phyloP scores from a whole-genome alignment of 2,113 vertebrate genomes.

The Cairina moschata region DNA sequence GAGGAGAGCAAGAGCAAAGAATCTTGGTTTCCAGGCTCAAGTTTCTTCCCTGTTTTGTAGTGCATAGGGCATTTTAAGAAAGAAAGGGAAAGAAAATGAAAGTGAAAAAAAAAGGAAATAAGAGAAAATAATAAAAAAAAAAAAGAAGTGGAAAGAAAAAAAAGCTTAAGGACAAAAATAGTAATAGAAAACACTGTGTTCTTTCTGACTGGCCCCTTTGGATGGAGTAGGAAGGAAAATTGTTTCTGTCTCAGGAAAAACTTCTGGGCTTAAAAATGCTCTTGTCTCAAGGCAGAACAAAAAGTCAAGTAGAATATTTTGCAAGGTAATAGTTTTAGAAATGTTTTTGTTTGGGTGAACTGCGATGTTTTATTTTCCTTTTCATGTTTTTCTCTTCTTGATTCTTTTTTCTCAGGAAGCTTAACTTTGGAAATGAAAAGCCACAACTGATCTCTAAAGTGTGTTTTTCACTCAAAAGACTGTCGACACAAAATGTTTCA shows the following conservation, averaged over 20 bases:
- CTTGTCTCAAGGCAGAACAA: background rate
- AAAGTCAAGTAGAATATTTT: background rate
- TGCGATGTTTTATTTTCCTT: background rate
- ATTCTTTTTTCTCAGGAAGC: background rate
- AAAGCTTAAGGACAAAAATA: background rate
- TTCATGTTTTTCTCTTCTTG: background rate
- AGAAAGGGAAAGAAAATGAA: background rate
- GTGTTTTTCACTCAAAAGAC: background rate
- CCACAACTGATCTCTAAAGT: background rate
- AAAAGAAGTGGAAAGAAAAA: background rate
- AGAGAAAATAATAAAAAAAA: background rate
- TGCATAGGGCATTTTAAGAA: constrained; percentile 3
- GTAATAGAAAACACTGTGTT: background rate
- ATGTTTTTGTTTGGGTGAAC: background rate
- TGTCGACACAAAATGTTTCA: background rate
- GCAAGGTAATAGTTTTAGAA: background rate
- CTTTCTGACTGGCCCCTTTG: background rate
- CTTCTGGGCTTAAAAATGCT: background rate
- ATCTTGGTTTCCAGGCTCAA: background rate
- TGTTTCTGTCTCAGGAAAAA: constrained; percentile 22
- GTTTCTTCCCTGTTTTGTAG: constrained; percentile 8
- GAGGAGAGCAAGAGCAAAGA: background rate
- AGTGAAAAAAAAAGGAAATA: background rate
- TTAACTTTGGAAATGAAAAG: background rate
- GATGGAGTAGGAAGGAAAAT: constrained; percentile 1